Evolutionary conservation across 2,113 vertebrate species (phyloP), one percentile per base, ranked within the genome.

Genomic region (Hyla sarda): DNA sequence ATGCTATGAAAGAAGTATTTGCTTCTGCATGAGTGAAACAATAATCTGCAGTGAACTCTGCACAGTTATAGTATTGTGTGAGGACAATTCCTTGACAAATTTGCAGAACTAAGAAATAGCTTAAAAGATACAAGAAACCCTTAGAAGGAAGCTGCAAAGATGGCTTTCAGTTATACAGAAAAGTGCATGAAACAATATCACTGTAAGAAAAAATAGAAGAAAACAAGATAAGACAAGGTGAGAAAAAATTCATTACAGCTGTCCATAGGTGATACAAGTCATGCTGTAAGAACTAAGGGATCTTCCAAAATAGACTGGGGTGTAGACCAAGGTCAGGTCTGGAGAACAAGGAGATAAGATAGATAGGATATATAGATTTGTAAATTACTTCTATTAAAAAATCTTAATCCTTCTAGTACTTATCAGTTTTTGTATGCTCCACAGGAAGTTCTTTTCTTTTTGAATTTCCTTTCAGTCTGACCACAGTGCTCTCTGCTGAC

Each of bases 1-100:
- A 73, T 45, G 34, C 52, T 34, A 75, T 37, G 32, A 73, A 32
- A 45, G 69, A 84, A 74, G 37, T 41, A 8, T 75, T 75, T 84
- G 16, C 34, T 47, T 34, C 32, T 71, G 7, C 34, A 47, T 75
- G 69, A 72, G 23, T 34, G 30, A 23, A 79, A n/a, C 32, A 48
- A 34, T 48, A 37, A 58, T n/a, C 30, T n/a, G 12, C n/a, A 58
- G 76, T 78, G 30, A 52, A 58, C 50, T 54, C 16, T 56, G 14
- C 28, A 77, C 28, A 77, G 48, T 32, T 12, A 21, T 48, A 5
- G 25, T 76, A 32, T 23, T 21, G 19, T 77, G 7, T 32, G 30
- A 2, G 30, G 28, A 77, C 75, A 77, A 54, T 54, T 21, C 5
- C 25, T 23, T 37, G 14, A 41, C 52, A 79, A 74, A 25, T 74